Conservation (phyloP, 2,888 invertebrate genomes). For the Leucoma salicis region DNA sequence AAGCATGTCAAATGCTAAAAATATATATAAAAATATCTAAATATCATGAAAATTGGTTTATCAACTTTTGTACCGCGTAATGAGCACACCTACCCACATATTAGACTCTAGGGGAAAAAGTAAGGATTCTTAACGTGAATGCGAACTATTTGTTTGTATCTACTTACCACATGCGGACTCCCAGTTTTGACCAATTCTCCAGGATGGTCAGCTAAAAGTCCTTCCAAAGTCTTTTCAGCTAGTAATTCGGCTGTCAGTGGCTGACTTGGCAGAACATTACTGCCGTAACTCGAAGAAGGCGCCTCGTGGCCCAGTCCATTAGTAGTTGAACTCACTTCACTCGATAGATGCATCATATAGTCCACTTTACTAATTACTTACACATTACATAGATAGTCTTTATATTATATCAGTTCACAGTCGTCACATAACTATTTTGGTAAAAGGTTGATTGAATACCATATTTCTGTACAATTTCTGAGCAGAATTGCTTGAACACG, state of each 20-base stretch:
- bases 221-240: slow-evolving; percentile 92
- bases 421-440: slow-evolving; percentile 62
- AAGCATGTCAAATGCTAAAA: no score
- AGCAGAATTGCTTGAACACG: slow-evolving; percentile 11
- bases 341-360: slow-evolving; percentile 87
- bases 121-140: no score
- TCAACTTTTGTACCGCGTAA: no score
- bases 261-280: slow-evolving; percentile 72
- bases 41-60: no score
- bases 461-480: slow-evolving; percentile 12
- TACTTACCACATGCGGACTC: slow-evolving; percentile 92
- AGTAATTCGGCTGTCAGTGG: slow-evolving; percentile 90
- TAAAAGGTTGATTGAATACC: slow-evolving; percentile 18
- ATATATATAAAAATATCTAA: no score
- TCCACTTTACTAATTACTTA: slow-evolving; percentile 33
- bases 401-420: slow-evolving; percentile 38
- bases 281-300: slow-evolving; percentile 70
- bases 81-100: no score
- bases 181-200: slow-evolving; percentile 97
- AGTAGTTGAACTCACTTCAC: slow-evolving; percentile 89
- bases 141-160: no score
- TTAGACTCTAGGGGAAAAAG: no score
- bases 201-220: slow-evolving; percentile 93
- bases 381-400: slow-evolving; percentile 25
- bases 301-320: slow-evolving; percentile 77